A percentile compares a stretch with the other conserved stretches of the same genome.
Evolutionary conservation across 1,140 invertebrate species (phyloP).

Genomic region (Ostrea denselamellosa): DNA sequence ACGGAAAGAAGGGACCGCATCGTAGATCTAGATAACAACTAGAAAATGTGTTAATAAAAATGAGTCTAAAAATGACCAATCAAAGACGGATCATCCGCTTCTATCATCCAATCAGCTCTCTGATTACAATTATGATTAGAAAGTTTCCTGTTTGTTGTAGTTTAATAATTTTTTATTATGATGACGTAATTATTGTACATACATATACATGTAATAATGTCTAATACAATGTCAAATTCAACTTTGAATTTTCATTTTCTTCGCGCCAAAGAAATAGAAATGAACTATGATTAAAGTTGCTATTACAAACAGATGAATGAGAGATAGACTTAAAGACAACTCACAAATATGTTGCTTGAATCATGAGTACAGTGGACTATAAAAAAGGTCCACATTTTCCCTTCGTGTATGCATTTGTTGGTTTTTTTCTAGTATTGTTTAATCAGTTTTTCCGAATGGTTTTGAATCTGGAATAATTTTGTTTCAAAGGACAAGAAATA

Average conservation of each 20-base stretch:
- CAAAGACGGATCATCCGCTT: neutral
- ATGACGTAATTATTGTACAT: neutral
- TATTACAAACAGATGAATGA: no score
- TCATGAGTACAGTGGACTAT: no score
- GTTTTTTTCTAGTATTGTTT: no score
- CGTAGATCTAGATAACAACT: neutral
- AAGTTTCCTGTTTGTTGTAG: neutral
- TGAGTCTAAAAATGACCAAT: neutral
- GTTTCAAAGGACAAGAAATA: neutral
- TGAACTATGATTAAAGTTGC: no score
- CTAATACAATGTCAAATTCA: no score
- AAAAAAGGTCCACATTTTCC: no score
- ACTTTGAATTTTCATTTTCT: no score
- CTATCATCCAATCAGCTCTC: neutral
- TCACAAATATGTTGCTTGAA: no score
- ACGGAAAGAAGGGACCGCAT: neutral
- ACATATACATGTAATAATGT: no score
- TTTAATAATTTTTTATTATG: neutral
- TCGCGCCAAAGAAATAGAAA: no score
- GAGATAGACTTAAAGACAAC: no score
- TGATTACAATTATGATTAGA: neutral
- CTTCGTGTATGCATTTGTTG: no score
- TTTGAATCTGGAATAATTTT: neutral
- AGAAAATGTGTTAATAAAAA: neutral
- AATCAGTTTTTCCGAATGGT: neutral